Evolutionary conservation across 1,140 invertebrate genomes (phyloP).

Genomic region (Solen grandis): DNA sequence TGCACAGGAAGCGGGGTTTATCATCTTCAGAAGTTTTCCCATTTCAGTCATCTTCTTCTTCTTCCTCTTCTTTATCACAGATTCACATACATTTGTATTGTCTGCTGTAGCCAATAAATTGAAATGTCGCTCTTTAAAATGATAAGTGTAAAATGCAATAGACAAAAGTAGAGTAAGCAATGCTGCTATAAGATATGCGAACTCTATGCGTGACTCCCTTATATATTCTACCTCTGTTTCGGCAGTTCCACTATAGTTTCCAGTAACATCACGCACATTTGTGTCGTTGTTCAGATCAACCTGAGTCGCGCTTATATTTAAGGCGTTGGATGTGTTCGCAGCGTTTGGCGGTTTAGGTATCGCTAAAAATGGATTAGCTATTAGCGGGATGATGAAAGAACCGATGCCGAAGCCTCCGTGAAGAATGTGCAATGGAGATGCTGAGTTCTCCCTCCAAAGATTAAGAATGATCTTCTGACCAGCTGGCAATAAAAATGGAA

Average conservation of each 20-base stretch:
- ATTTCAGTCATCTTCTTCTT: not conserved
- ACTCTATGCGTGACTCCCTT: slow-evolving; percentile 63
- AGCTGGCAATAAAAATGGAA: slow-evolving; percentile 53
- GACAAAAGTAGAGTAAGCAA: slow-evolving; percentile 50
- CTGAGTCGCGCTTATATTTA: not conserved
- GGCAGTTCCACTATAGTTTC: not conserved
- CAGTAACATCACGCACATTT: not conserved
- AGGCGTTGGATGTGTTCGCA: not conserved
- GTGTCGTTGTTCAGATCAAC: not conserved
- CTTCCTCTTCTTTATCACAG: not conserved
- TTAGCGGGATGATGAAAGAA: slow-evolving; percentile 68
- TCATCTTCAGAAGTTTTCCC: slow-evolving; percentile 23
- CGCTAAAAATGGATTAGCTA: slow-evolving; percentile 67
- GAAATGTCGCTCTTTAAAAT: slow-evolving; percentile 8
- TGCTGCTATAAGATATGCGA: slow-evolving; percentile 60
- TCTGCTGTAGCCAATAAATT: not conserved
- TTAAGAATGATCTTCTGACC: slow-evolving; percentile 64
- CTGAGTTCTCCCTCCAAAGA: slow-evolving; percentile 63
- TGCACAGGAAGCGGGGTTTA: slow-evolving; percentile 65
- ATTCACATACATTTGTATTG: not conserved
- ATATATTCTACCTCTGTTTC: slow-evolving; percentile 22
- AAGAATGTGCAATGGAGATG: slow-evolving; percentile 64
- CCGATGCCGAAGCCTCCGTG: slow-evolving; percentile 73
- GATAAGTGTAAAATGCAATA: slow-evolving; percentile 59
- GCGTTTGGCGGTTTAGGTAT: slow-evolving; percentile 24